phyloP scores from a whole-genome alignment of 2,888 invertebrate genomes.

The Copidosoma aretas region DNA sequence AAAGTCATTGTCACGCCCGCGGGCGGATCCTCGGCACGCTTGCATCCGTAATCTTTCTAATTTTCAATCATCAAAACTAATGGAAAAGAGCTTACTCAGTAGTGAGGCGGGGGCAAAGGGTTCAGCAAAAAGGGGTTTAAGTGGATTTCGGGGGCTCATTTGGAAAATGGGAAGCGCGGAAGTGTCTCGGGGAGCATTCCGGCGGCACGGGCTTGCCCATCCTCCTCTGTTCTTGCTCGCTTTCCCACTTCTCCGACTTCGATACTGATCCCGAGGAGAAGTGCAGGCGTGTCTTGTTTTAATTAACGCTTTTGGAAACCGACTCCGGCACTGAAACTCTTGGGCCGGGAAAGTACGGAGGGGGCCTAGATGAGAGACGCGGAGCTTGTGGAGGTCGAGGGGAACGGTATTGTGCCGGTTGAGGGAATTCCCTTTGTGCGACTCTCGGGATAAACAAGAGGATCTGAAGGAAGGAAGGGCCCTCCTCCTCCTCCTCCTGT shows the following conservation, averaged over 20 bases:
- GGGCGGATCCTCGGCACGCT: too few relatives aligned
- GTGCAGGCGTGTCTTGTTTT: constrained; percentile 41
- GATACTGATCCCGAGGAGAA: constrained; percentile 34
- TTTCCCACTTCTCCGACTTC: constrained; percentile 22
- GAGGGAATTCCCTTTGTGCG: constrained; percentile 15
- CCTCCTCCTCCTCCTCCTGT: too few relatives aligned
- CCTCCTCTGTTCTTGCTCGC: constrained; percentile 7
- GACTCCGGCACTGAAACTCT: neutral
- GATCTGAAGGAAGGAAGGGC: neutral
- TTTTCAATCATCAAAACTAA: constrained; percentile 25
- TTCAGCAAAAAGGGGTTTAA: constrained; percentile 26
- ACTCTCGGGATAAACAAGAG: neutral
- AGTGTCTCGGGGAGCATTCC: constrained; percentile 3
- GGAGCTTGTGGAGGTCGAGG: neutral
- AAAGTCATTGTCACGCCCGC: too few relatives aligned
- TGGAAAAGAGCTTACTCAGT: constrained; percentile 29
- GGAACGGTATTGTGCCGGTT: neutral
- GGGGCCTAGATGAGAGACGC: too few relatives aligned
- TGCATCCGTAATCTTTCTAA: neutral
- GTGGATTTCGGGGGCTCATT: constrained; percentile 27
- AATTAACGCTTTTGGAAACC: constrained; percentile 45
- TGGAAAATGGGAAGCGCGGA: constrained; percentile 29
- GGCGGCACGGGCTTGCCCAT: constrained; percentile 8
- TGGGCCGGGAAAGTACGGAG: neutral
- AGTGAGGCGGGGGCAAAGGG: neutral